Conservation (phyloP, 2,113 vertebrate genomes). For the Mixornis gularis region DNA sequence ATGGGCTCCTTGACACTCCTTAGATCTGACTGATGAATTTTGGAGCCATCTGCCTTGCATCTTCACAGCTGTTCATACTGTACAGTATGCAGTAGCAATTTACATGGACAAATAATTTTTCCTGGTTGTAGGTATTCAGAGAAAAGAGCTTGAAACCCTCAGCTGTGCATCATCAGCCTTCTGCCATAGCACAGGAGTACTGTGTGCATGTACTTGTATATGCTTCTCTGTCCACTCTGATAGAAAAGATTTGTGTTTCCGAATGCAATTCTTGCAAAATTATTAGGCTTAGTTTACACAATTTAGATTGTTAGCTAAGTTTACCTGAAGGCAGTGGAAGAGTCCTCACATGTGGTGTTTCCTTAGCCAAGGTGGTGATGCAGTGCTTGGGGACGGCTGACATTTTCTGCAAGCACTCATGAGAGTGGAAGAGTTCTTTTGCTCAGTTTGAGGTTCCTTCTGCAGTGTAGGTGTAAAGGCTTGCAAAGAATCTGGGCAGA, state of each 20-base stretch:
- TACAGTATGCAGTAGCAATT: not conserved
- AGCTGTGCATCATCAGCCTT: not conserved
- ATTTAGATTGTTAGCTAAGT: not conserved
- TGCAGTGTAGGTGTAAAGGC: not conserved
- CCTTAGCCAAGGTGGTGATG: not conserved
- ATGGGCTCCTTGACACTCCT: not conserved
- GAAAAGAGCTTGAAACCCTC: not conserved
- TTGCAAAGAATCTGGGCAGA: not conserved
- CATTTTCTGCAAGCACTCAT: not conserved
- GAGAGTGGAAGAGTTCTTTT: not conserved
- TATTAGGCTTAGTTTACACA: not conserved
- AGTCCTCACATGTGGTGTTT: not conserved
- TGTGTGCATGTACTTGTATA: not conserved
- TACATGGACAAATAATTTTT: not conserved
- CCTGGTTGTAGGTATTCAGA: not conserved
- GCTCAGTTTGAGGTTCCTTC: not conserved
- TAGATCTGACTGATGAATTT: not conserved
- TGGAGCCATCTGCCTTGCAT: not conserved
- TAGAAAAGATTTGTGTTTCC: not conserved
- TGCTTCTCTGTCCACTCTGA: not conserved
- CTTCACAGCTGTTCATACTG: not conserved
- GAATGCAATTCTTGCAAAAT: not conserved
- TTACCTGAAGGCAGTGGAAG: not conserved
- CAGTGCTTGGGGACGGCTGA: not conserved
- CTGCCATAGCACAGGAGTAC: not conserved